These are phyloP conservation scores for Pipra filicauda DNA, from an alignment of 2,113 vertebrate species.

Conservation along the genomic window DNA sequence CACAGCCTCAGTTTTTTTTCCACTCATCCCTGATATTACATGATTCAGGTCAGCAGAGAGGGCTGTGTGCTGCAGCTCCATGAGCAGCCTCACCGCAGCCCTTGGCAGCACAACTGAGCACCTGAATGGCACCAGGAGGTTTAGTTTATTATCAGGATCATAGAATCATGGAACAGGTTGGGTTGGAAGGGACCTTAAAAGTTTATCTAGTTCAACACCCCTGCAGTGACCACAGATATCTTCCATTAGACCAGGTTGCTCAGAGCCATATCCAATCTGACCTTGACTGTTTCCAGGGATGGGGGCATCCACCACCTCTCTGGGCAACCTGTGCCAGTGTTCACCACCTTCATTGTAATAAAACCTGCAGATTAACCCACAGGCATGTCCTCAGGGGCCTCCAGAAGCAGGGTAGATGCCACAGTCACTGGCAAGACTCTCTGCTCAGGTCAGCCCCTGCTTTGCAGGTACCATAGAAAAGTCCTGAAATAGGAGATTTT, in stretches of 20 bases:
- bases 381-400: not conserved
- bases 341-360: not conserved
- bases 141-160: not conserved
- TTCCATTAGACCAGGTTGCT: not conserved
- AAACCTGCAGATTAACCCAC: accelerated
- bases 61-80: not conserved
- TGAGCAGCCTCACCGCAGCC: not conserved
- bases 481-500: not conserved
- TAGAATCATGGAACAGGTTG: not conserved
- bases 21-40: not conserved
- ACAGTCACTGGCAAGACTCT: not conserved
- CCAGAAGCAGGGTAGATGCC: not conserved
- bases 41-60: not conserved
- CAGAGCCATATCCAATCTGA: not conserved
- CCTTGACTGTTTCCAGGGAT: not conserved
- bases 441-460: not conserved
- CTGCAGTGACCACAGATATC: not conserved
- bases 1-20: not conserved
- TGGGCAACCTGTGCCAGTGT: not conserved
- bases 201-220: not conserved
- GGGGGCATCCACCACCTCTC: not conserved
- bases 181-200: not conserved
- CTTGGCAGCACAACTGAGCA: not conserved
- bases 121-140: not conserved
- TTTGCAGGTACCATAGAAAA: not conserved